Conservation (phyloP, 53 echinoderm and acorn worm species). For the Zoroaster sp. region DNA sequence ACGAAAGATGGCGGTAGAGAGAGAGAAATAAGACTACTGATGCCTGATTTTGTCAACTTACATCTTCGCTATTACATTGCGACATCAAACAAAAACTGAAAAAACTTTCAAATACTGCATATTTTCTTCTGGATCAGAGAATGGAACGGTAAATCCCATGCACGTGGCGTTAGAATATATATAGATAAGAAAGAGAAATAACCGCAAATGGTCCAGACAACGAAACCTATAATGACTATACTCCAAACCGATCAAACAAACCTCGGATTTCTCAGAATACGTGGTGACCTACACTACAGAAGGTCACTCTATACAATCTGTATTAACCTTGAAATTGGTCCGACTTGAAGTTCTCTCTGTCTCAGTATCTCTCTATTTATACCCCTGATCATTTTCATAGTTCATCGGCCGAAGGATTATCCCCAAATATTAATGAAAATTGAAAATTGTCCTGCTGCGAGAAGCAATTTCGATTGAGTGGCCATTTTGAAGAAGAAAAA, state of each 20-base stretch:
- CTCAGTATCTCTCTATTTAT: background rate
- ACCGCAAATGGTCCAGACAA: background rate
- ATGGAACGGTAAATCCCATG: background rate
- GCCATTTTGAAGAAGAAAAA: background rate
- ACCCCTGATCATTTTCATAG: background rate
- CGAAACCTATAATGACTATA: background rate
- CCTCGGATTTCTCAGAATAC: background rate
- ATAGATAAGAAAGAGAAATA: too few relatives aligned
- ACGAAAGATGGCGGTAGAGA: background rate
- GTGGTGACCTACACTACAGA: background rate
- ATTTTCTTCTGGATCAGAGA: background rate
- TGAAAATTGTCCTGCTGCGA: background rate
- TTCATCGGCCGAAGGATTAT: constrained; percentile 19
- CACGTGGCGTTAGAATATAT: background rate
- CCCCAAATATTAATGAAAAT: background rate
- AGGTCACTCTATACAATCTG: background rate
- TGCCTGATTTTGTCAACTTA: too few relatives aligned
- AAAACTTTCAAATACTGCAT: background rate
- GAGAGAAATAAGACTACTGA: too few relatives aligned
- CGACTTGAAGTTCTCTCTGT: background rate
- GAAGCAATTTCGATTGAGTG: background rate
- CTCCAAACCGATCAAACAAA: background rate
- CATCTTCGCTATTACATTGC: background rate
- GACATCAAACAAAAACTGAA: background rate
- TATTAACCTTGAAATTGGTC: background rate